These are phyloP conservation scores for Acanthiza pusilla DNA, from an alignment of 2,797 vertebrate species.

Conservation along the genomic window DNA sequence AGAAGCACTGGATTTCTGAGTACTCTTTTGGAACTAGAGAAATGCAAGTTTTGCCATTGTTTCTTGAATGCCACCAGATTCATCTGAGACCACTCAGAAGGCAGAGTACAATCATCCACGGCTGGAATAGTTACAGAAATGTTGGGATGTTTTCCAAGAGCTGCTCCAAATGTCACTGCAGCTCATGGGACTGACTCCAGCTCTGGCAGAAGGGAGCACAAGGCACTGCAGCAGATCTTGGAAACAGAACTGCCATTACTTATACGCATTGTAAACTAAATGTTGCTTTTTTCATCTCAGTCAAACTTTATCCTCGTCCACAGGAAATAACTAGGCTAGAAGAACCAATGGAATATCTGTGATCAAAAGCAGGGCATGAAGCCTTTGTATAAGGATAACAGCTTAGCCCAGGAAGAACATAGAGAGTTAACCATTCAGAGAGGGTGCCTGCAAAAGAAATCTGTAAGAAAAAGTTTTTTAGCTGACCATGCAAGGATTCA, in stretches of 20 bases:
- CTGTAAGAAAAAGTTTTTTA: not conserved
- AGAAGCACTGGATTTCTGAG: not conserved
- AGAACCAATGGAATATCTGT: not conserved
- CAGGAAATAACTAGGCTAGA: not conserved
- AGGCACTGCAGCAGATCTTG: not conserved
- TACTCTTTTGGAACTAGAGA: not conserved
- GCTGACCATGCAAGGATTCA: not conserved
- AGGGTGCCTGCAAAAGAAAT: not conserved
- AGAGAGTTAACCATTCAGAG: not conserved
- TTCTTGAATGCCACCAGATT: not conserved
- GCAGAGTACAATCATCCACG: not conserved
- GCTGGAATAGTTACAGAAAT: not conserved
- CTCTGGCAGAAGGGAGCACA: not conserved
- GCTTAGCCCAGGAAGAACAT: not conserved
- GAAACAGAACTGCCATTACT: not conserved
- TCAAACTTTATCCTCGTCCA: not conserved
- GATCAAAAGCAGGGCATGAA: not conserved
- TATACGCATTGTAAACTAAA: not conserved
- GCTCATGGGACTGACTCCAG: not conserved
- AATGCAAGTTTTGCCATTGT: not conserved
- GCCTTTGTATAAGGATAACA: fast-evolving
- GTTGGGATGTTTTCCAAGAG: not conserved
- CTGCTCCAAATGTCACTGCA: not conserved
- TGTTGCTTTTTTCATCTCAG: not conserved
- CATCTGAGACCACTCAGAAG: not conserved